Evolutionary conservation across 2,113 vertebrate genomes (phyloP).

Genomic region (Meriones unguiculatus): DNA sequence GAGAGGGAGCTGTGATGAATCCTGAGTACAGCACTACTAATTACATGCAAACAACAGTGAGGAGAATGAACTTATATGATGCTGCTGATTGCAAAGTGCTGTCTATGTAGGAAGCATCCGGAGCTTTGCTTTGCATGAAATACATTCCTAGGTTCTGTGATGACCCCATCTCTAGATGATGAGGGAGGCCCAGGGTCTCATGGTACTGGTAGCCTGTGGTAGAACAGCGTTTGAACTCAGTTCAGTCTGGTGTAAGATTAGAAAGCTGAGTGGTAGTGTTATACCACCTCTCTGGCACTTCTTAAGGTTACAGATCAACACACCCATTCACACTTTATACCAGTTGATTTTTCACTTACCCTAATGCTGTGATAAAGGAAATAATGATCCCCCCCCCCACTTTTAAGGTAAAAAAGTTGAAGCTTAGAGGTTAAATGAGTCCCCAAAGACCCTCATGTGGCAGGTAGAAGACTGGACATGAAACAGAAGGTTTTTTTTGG

Average conservation of each 20-base stretch:
- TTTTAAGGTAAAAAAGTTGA: slow-evolving; percentile 46
- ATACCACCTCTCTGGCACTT: no score
- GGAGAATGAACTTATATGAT: background rate
- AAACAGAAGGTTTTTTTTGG: background rate
- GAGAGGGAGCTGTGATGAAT: background rate
- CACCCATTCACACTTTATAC: background rate
- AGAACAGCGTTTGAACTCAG: background rate
- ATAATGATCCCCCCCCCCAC: background rate
- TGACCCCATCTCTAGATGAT: background rate
- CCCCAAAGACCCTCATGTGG: background rate
- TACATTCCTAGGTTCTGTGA: background rate
- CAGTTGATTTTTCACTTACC: background rate
- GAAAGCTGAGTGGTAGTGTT: background rate
- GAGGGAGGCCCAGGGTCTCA: background rate
- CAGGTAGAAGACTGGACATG: background rate
- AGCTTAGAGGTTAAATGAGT: slow-evolving; percentile 20
- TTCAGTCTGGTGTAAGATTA: background rate
- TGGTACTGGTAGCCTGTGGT: background rate
- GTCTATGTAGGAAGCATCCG: background rate
- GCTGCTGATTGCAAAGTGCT: background rate
- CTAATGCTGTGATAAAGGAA: background rate
- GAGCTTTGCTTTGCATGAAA: slow-evolving; percentile 9
- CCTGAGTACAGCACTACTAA: background rate
- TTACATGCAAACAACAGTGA: background rate
- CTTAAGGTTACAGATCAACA: background rate